phyloP scores from a whole-genome alignment of 2,888 invertebrate genomes.

The Drosophila pullipes region DNA sequence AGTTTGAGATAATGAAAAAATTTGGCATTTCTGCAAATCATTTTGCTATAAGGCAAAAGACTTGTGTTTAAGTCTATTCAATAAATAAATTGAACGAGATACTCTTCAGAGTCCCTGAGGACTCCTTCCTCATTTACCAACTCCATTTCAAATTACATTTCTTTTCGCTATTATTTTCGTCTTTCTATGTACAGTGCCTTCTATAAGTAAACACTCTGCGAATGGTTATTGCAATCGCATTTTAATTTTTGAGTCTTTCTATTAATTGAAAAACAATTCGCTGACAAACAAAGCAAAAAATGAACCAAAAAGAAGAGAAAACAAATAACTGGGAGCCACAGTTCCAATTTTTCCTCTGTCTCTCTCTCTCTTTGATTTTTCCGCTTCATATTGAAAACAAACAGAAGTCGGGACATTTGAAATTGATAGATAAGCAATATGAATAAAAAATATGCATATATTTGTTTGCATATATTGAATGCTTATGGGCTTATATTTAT shows the following conservation, averaged over 20 bases:
- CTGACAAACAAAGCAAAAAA: conserved; percentile 52
- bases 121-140: neutral
- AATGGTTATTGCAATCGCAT: conserved; percentile 32
- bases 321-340: conserved; percentile 3
- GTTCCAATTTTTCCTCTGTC: neutral
- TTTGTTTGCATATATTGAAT: conserved; percentile 18
- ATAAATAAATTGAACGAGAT: neutral
- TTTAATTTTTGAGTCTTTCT: conserved; percentile 65
- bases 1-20: neutral
- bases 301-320: conserved; percentile 1
- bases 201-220: conserved; percentile 9
- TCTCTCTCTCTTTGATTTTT: neutral
- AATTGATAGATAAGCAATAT: conserved; percentile 59
- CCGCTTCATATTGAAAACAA: conserved; percentile 26
- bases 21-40: neutral
- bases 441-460: conserved; percentile 13
- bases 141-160: neutral
- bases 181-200: conserved; percentile 2
- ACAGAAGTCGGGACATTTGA: conserved; percentile 49
- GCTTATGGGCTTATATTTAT: conserved; percentile 20
- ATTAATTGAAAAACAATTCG: conserved; percentile 75
- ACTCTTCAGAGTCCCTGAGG: neutral
- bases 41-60: neutral
- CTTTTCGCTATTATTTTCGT: neutral
- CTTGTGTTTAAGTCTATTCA: neutral